Evolutionary conservation across 1,140 invertebrate species (phyloP).

Genomic region (Drosophila yakuba): DNA sequence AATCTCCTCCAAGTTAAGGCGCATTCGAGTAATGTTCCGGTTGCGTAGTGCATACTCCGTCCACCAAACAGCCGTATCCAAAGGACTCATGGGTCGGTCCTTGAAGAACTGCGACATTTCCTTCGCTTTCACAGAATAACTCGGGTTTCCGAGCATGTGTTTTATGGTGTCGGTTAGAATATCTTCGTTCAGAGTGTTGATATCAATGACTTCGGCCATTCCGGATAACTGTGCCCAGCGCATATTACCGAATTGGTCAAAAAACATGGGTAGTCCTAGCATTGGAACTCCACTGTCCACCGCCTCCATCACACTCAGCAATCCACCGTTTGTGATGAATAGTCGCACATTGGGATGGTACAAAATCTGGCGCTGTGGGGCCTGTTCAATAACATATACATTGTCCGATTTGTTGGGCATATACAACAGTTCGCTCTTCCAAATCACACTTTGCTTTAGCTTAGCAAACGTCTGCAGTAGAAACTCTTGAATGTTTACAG

Average conservation of each 20-base stretch:
- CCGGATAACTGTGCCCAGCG: constrained; percentile 83
- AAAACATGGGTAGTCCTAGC: constrained; percentile 50
- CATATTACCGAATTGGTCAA: constrained; percentile 54
- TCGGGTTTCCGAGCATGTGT: constrained; percentile 24
- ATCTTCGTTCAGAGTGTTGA: constrained; percentile 11
- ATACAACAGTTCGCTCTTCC: constrained; percentile 85
- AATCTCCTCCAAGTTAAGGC: constrained; percentile 64
- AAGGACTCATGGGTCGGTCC: constrained; percentile 85
- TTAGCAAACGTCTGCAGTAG: constrained; percentile 30
- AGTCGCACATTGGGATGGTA: constrained; percentile 64
- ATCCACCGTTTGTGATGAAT: constrained; percentile 57
- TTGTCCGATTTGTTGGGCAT: constrained; percentile 85
- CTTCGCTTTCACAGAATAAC: constrained; percentile 13
- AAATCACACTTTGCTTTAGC: constrained; percentile 84
- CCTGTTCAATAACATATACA: constrained; percentile 86
- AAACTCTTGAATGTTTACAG: constrained; percentile 79
- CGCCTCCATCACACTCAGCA: constrained; percentile 48
- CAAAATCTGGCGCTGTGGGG: constrained; percentile 85
- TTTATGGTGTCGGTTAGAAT: constrained; percentile 15
- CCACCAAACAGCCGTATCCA: constrained; percentile 87
- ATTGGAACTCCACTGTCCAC: constrained; percentile 39
- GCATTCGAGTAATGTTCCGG: constrained; percentile 74
- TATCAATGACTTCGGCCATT: constrained; percentile 82
- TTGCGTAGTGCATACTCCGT: constrained; percentile 86
- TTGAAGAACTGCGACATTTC: constrained; percentile 85